Percentiles rank a stretch among this genome's conserved stretches.
These are phyloP conservation scores for Saccostrea cuccullata DNA, from an alignment of 1,140 invertebrate species.

Conservation along the genomic window DNA sequence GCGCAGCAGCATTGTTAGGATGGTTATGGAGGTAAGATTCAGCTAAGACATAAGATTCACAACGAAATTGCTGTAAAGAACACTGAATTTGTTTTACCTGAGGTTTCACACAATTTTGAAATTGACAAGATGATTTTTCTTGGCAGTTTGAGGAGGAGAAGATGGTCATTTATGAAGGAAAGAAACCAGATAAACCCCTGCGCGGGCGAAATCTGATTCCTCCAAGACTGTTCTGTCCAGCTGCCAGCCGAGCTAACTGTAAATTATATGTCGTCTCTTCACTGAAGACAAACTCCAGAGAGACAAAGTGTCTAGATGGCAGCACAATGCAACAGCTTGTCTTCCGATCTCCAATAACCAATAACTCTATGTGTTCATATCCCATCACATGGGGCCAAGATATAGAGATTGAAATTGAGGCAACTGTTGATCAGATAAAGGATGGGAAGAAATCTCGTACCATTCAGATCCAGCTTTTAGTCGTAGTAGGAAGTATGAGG, in stretches of 20 bases:
- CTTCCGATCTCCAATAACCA: slow-evolving; percentile 50
- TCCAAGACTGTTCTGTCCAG: slow-evolving; percentile 62
- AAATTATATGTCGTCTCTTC: slow-evolving; percentile 39
- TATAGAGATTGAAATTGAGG: slow-evolving; percentile 61
- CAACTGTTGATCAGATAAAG: slow-evolving; percentile 60
- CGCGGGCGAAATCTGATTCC: slow-evolving; percentile 48
- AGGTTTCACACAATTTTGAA: no score
- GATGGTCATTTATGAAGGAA: slow-evolving; percentile 25
- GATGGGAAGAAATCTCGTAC: slow-evolving; percentile 51
- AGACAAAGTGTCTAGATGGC: slow-evolving; percentile 61
- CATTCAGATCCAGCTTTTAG: slow-evolving; percentile 44
- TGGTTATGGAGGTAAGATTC: slow-evolving; percentile 55
- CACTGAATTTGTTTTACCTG: no score
- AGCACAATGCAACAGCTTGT: slow-evolving; percentile 59
- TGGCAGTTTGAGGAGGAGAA: slow-evolving; percentile 6
- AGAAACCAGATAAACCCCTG: background rate
- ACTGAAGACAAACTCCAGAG: slow-evolving; percentile 46
- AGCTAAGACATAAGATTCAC: no score
- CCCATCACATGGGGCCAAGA: slow-evolving; percentile 52
- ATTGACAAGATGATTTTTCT: background rate
- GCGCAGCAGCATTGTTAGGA: slow-evolving; percentile 51
- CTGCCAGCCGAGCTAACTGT: slow-evolving; percentile 43
- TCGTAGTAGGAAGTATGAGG: background rate
- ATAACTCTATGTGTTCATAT: background rate
- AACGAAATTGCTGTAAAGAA: no score